phyloP scores from a whole-genome alignment of 92 coral and sea anemone genomes.

The Epizoanthus stellaris region DNA sequence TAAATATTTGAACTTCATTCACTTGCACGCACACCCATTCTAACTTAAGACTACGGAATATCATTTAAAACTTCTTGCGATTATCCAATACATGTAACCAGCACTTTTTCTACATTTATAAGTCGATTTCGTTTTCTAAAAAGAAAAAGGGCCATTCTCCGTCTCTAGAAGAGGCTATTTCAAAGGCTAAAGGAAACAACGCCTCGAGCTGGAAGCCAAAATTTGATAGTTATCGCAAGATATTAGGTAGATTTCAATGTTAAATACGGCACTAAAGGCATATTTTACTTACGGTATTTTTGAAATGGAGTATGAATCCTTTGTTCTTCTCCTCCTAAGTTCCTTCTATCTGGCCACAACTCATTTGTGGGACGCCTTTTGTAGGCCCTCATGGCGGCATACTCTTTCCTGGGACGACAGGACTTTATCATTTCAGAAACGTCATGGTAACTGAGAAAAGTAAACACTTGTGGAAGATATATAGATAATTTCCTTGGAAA shows the following conservation, averaged over 20 bases:
- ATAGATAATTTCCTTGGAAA: slow-evolving; percentile 45
- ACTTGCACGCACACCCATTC: slow-evolving; percentile 15
- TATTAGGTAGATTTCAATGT: not conserved
- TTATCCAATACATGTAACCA: too few relatives aligned
- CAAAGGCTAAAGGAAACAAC: not conserved
- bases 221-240: not conserved
- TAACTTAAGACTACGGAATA: too few relatives aligned
- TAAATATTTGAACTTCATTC: slow-evolving; percentile 12
- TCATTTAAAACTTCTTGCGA: too few relatives aligned
- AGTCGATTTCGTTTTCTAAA: not conserved
- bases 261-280: not conserved
- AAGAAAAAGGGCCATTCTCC: not conserved
- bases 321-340: slow-evolving; percentile 27
- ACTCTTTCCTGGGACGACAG: slow-evolving; percentile 41
- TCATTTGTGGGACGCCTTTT: slow-evolving; percentile 36
- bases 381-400: slow-evolving; percentile 47
- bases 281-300: slow-evolving; percentile 25
- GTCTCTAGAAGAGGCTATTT: not conserved
- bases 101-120: not conserved
- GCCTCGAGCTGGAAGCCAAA: slow-evolving; percentile 13
- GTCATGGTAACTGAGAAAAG: slow-evolving; percentile 38
- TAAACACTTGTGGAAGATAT: slow-evolving; percentile 48
- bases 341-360: slow-evolving; percentile 44
- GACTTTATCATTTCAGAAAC: slow-evolving; percentile 52
- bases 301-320: not conserved